Percentiles rank a stretch among this genome's conserved stretches.
Conservation (phyloP, 2,888 invertebrate genomes). For the Incurvaria masculella region DNA sequence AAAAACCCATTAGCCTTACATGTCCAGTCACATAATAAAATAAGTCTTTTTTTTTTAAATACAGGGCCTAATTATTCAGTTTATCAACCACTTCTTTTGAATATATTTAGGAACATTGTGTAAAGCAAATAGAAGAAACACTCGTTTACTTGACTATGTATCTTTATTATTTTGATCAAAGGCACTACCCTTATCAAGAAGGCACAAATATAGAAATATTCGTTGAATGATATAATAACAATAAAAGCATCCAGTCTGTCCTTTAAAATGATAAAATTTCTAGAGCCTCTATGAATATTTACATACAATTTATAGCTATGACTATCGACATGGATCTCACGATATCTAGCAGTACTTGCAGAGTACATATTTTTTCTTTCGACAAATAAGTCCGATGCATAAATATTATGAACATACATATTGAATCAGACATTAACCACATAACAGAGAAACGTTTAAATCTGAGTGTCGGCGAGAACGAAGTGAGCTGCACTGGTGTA, state of each 20-base stretch:
- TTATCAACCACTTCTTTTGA: too few relatives aligned
- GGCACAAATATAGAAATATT: conserved; percentile 24
- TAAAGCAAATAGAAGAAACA: not conserved
- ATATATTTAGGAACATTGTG: too few relatives aligned
- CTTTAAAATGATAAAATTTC: conserved; percentile 31
- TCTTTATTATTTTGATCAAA: conserved; percentile 33
- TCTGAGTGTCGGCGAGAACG: conserved; percentile 52
- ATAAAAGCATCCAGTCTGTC: conserved; percentile 31
- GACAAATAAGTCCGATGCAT: not conserved
- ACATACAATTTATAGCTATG: conserved; percentile 32
- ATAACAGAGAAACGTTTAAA: conserved; percentile 23
- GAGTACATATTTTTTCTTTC: not conserved
- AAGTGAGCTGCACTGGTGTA: conserved; percentile 60
- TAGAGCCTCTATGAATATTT: conserved; percentile 27
- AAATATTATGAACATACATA: conserved; percentile 21
- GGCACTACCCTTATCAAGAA: conserved; percentile 42
- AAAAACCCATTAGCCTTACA: too few relatives aligned
- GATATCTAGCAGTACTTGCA: conserved; percentile 6
- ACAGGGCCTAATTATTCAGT: too few relatives aligned
- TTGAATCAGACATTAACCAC: conserved; percentile 24
- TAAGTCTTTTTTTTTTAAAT: too few relatives aligned
- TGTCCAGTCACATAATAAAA: too few relatives aligned
- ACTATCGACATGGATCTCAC: conserved; percentile 26
- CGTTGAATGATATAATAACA: conserved; percentile 18
- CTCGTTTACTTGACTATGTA: not conserved